Evolutionary conservation across 2,888 invertebrate genomes (phyloP).

Genomic region (Zaprionus obscuricornis): DNA sequence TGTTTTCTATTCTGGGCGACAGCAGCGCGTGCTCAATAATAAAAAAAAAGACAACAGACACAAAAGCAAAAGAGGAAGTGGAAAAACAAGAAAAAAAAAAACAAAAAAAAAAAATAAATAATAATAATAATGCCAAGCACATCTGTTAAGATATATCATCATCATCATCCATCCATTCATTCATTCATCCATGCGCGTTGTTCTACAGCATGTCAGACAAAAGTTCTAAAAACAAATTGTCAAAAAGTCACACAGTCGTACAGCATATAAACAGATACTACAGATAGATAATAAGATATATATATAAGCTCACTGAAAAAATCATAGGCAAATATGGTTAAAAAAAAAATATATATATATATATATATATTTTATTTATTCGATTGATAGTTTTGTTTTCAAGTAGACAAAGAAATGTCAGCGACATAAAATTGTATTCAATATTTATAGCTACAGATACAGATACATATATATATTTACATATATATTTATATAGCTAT

Average conservation of each 20-base stretch:
- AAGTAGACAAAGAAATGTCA: too few species aligned
- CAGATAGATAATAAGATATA: conserved; percentile 11
- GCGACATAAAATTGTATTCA: too few species aligned
- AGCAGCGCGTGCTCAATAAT: conserved; percentile 34
- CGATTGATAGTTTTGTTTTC: too few species aligned
- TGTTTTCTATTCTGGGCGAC: too few species aligned
- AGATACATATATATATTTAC: background rate
- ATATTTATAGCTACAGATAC: background rate
- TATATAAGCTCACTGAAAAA: conserved; percentile 36
- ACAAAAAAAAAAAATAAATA: conserved; percentile 2
- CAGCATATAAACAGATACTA: too few species aligned
- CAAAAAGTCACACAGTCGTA: conserved; percentile 40
- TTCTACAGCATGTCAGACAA: conserved; percentile 58
- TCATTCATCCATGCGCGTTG: background rate
- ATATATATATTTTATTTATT: conserved; percentile 11
- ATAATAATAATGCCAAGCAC: conserved; percentile 44
- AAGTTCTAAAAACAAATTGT: conserved; percentile 74
- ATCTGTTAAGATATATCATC: conserved; percentile 73
- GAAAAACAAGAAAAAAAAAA: conserved; percentile 34
- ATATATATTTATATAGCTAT: conserved; percentile 5
- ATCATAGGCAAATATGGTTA: conserved; percentile 23
- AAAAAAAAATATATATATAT: conserved; percentile 26
- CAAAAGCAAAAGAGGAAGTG: conserved; percentile 18
- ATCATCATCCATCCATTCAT: conserved; percentile 50
- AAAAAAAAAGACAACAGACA: too few species aligned